Percentiles rank a stretch among this genome's conserved stretches.
These are phyloP conservation scores for Tachycineta bicolor DNA, from an alignment of 2,113 vertebrate species.

Conservation along the genomic window DNA sequence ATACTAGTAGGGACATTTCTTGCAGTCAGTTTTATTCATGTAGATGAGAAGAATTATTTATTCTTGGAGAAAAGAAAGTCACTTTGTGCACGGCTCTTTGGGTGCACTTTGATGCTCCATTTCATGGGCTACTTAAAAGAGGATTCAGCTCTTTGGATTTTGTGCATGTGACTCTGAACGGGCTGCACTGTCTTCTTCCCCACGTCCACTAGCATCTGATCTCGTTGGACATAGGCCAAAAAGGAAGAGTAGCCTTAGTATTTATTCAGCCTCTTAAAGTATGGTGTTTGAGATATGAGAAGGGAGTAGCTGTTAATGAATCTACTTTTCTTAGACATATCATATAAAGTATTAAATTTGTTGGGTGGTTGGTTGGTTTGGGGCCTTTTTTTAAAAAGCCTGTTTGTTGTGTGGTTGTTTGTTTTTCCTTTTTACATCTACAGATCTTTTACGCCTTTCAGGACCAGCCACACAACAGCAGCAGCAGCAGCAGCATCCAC, in stretches of 20 bases:
- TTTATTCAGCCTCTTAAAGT: neutral
- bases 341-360: neutral
- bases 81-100: neutral
- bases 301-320: neutral
- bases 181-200: neutral
- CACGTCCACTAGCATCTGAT: slow-evolving; percentile 13
- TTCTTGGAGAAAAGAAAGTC: neutral
- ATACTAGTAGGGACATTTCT: neutral
- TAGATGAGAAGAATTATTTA: slow-evolving; percentile 2
- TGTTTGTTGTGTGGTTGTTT: slow-evolving; percentile 8
- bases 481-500: slow-evolving; percentile 61
- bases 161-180: slow-evolving; percentile 24
- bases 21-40: neutral
- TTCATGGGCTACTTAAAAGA: slow-evolving; percentile 14
- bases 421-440: slow-evolving; percentile 26
- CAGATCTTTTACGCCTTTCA: slow-evolving; percentile 76
- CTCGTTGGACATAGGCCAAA: neutral
- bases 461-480: slow-evolving; percentile 71
- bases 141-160: slow-evolving; percentile 3
- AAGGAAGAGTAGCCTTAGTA: neutral
- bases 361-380: neutral
- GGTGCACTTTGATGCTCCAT: slow-evolving; percentile 22
- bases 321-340: neutral
- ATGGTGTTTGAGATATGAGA: neutral
- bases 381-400: neutral